These are phyloP conservation scores for Poecile montanus DNA, from an alignment of 2,797 vertebrate species.

Conservation along the genomic window DNA sequence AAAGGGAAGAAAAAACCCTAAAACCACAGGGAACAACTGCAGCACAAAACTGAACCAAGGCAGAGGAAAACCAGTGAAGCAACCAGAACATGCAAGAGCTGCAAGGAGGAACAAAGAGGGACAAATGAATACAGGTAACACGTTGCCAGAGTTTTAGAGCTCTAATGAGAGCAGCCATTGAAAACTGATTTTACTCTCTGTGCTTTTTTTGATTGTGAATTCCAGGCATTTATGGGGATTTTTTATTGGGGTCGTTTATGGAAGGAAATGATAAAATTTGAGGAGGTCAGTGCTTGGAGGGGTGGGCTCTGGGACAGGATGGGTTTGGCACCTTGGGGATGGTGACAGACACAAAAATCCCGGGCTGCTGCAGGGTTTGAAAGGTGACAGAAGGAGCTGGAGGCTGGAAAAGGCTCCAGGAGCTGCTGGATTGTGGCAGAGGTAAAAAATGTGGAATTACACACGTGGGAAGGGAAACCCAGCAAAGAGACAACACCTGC, in stretches of 20 bases:
- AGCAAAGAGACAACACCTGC: neutral
- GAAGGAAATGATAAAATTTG: neutral
- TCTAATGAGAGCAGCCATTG: neutral
- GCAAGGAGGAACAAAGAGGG: neutral
- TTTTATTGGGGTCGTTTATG: neutral
- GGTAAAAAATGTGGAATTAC: neutral
- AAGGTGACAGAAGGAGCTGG: neutral
- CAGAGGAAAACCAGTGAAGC: neutral
- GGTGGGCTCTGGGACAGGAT: neutral
- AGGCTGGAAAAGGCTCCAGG: neutral
- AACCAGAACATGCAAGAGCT: neutral
- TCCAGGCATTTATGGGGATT: neutral
- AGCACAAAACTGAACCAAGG: neutral
- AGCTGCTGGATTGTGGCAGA: neutral
- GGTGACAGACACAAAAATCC: neutral
- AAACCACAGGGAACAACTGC: neutral
- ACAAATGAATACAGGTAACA: neutral
- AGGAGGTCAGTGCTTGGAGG: neutral
- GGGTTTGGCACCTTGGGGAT: neutral
- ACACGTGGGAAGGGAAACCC: rapidly evolving
- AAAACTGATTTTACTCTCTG: neutral
- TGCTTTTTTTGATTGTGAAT: neutral
- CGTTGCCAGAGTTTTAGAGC: neutral
- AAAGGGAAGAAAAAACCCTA: neutral
- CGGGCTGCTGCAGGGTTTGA: neutral